These are phyloP conservation scores for Halichondria panicea DNA, from an alignment of 37 sponge, comb jelly and placozoan species.

Conservation along the genomic window DNA sequence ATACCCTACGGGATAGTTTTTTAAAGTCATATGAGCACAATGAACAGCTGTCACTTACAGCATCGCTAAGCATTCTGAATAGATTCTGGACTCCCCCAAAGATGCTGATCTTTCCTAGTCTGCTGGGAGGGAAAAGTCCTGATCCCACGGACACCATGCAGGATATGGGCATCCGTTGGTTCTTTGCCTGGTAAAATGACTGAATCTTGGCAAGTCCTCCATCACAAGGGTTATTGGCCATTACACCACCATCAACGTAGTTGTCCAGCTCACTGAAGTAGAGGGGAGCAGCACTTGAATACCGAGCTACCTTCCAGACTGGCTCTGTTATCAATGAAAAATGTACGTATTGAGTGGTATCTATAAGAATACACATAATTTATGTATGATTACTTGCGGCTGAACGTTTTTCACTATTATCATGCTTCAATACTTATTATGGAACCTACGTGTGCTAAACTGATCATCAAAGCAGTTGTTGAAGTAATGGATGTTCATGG, in stretches of 20 bases:
- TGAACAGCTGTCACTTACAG: conserved; percentile 21
- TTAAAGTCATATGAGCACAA: not conserved
- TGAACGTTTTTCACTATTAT: not conserved
- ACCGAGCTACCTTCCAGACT: conserved; percentile 60
- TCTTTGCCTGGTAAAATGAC: not conserved
- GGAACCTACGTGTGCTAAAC: conserved; percentile 40
- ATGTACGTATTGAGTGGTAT: not conserved
- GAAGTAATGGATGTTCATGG: conserved; percentile 43
- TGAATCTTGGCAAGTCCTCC: conserved; percentile 41
- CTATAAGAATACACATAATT: not conserved
- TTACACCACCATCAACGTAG: conserved; percentile 65
- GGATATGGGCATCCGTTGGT: conserved; percentile 8
- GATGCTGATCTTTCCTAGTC: conserved; percentile 40
- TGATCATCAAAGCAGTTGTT: conserved; percentile 67
- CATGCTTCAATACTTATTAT: not conserved
- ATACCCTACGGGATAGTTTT: not conserved
- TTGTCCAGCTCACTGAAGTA: conserved; percentile 55
- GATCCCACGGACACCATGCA: conserved; percentile 49
- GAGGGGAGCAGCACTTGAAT: conserved; percentile 54
- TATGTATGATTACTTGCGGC: not conserved
- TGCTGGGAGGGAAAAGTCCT: conserved; percentile 37
- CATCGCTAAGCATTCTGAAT: conserved; percentile 39
- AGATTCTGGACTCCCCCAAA: conserved; percentile 28
- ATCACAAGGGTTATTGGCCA: conserved; percentile 69
- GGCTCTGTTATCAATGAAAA: too few species aligned